A percentile compares a stretch with the other conserved stretches of the same genome.
These are phyloP conservation scores for Sebastes fasciatus DNA, from an alignment of 2,113 vertebrate species.

Conservation along the genomic window DNA sequence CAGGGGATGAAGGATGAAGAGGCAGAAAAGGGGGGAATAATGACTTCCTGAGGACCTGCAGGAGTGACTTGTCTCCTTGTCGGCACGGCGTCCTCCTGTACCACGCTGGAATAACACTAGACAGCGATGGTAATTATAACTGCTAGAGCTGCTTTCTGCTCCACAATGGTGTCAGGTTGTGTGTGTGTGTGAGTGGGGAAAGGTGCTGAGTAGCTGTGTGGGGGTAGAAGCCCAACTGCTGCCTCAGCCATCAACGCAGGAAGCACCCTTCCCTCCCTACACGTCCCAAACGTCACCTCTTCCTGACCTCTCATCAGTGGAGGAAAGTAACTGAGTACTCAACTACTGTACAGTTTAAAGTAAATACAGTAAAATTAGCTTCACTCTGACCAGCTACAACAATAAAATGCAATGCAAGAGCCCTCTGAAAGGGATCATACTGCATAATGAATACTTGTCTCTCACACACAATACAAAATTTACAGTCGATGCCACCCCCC, in stretches of 20 bases:
- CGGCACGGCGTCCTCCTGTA: conserved; percentile 24
- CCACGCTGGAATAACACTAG: conserved; percentile 34
- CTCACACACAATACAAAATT: not conserved
- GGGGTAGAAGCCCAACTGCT: conserved; percentile 48
- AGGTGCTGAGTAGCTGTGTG: conserved; percentile 47
- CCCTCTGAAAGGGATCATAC: not conserved
- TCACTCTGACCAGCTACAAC: not conserved
- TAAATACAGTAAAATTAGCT: not conserved
- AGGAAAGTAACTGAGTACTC: conserved; percentile 1
- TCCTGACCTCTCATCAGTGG: conserved; percentile 37
- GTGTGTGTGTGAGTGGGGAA: conserved; percentile 32
- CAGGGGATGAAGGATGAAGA: not conserved
- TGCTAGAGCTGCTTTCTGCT: conserved; percentile 39
- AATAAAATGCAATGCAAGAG: not conserved
- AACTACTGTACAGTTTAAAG: not conserved
- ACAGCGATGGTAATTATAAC: conserved; percentile 64
- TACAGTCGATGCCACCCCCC: not conserved
- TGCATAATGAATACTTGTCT: not conserved
- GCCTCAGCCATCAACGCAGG: conserved; percentile 38
- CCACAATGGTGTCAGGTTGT: conserved; percentile 44
- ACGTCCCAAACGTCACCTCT: conserved; percentile 33
- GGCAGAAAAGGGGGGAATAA: conserved; percentile 30
- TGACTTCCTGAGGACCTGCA: conserved; percentile 39
- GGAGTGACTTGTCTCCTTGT: conserved; percentile 46
- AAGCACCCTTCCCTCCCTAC: conserved; percentile 14